Percentiles rank a stretch among this genome's conserved stretches.
Evolutionary conservation across 2,113 vertebrate genomes (phyloP).

Genomic region (Erpornis zantholeuca): DNA sequence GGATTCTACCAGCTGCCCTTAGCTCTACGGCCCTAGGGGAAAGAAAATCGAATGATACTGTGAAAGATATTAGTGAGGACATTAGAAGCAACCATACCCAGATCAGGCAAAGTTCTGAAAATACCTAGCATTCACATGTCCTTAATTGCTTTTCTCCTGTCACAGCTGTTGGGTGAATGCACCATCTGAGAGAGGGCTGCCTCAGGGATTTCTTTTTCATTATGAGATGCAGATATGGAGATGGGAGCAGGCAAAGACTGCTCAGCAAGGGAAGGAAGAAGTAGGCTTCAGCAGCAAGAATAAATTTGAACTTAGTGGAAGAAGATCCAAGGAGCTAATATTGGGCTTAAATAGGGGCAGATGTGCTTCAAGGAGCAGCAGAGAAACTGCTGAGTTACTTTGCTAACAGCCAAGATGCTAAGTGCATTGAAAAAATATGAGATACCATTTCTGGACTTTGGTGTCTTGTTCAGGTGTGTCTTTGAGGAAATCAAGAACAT

Average conservation of each 20-base stretch:
- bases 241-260: not conserved
- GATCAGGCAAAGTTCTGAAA: not conserved
- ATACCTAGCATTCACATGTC: not conserved
- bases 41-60: not conserved
- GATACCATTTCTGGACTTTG: not conserved
- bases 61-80: not conserved
- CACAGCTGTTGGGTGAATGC: not conserved
- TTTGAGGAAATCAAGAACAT: not conserved
- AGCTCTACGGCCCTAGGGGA: not conserved
- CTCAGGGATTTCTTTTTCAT: not conserved
- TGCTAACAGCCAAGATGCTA: not conserved
- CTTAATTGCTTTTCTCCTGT: slow-evolving; percentile 11
- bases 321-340: not conserved
- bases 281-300: not conserved
- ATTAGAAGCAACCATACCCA: not conserved
- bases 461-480: not conserved
- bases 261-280: not conserved
- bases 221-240: not conserved
- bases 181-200: not conserved
- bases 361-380: not conserved
- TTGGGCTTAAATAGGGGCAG: not conserved
- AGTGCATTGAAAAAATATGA: not conserved
- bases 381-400: not conserved
- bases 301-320: not conserved
- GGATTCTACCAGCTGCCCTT: not conserved